Evolutionary conservation across 2,888 invertebrate genomes (phyloP).

Genomic region (Andrena praecox): DNA sequence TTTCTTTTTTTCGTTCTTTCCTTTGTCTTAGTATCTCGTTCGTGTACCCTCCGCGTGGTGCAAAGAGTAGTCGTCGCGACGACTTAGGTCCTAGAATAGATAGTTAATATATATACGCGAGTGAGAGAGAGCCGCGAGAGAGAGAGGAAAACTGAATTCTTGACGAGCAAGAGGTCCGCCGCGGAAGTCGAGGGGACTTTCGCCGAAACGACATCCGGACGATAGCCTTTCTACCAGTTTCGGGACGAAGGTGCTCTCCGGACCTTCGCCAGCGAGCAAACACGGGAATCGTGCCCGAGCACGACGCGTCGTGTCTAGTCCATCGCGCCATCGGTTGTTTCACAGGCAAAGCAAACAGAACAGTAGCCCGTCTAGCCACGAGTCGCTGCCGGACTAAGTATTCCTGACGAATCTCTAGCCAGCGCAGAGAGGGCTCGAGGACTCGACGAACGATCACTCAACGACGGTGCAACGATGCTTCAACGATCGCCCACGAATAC

Average conservation of each 20-base stretch:
- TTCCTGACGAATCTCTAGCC: not conserved
- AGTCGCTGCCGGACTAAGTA: not conserved
- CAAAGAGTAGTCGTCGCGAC: constrained; percentile 48
- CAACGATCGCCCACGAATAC: constrained; percentile 23
- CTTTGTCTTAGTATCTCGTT: constrained; percentile 52
- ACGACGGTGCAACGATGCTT: constrained; percentile 41
- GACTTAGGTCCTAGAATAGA: constrained; percentile 53
- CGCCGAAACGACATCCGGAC: not conserved
- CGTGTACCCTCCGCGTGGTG: constrained; percentile 66
- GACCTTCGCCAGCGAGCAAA: constrained; percentile 5
- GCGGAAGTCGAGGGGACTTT: not conserved
- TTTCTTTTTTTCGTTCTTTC: constrained; percentile 1
- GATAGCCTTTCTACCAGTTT: not conserved
- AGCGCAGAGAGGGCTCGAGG: not conserved
- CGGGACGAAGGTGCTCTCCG: not conserved
- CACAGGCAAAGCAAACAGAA: not conserved
- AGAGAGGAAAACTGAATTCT: not conserved
- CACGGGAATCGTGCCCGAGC: constrained; percentile 7
- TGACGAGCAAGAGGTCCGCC: not conserved
- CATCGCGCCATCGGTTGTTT: constrained; percentile 33
- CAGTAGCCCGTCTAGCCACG: not conserved
- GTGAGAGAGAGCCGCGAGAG: constrained; percentile 20
- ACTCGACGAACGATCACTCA: not conserved
- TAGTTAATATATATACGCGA: constrained; percentile 47
- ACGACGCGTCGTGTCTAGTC: constrained; percentile 53